Evolutionary conservation across 2,113 vertebrate species (phyloP).

Genomic region (Prinia subflava): DNA sequence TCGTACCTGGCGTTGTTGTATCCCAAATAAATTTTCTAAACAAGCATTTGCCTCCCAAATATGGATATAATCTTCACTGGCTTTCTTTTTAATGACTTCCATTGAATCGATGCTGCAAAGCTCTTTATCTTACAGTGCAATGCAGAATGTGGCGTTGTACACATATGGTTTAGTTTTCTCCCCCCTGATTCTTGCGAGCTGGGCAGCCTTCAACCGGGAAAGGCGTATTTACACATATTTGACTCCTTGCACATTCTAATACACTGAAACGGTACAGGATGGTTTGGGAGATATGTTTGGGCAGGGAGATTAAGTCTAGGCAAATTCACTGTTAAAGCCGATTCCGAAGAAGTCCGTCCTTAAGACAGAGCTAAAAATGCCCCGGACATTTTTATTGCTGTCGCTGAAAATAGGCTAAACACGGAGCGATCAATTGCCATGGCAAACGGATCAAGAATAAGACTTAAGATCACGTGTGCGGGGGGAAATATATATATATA

Average conservation of each 20-base stretch:
- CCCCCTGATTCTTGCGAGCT: not conserved
- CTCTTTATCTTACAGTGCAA: not conserved
- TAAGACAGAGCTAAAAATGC: not conserved
- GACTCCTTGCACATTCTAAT: not conserved
- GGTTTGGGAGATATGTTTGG: not conserved
- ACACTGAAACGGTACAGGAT: not conserved
- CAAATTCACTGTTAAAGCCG: not conserved
- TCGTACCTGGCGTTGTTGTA: not conserved
- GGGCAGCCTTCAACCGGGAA: conserved; percentile 8
- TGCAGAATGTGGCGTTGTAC: not conserved
- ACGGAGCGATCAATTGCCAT: not conserved
- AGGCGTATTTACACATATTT: not conserved
- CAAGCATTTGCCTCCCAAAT: not conserved
- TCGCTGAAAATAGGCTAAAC: not conserved
- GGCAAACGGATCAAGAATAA: not conserved
- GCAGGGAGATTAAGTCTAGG: not conserved
- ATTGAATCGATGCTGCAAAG: not conserved
- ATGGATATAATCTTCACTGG: not conserved
- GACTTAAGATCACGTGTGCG: not conserved
- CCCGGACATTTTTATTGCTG: not conserved
- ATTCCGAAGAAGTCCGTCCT: not conserved
- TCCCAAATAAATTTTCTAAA: not conserved
- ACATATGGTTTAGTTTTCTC: conserved; percentile 38
- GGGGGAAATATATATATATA: fast-evolving
- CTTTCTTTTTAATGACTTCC: not conserved